Evolutionary conservation across 2,888 invertebrate genomes (phyloP), one percentile per base, ranked within the genome.

Genomic region (Polydrusus tereticollis): DNA sequence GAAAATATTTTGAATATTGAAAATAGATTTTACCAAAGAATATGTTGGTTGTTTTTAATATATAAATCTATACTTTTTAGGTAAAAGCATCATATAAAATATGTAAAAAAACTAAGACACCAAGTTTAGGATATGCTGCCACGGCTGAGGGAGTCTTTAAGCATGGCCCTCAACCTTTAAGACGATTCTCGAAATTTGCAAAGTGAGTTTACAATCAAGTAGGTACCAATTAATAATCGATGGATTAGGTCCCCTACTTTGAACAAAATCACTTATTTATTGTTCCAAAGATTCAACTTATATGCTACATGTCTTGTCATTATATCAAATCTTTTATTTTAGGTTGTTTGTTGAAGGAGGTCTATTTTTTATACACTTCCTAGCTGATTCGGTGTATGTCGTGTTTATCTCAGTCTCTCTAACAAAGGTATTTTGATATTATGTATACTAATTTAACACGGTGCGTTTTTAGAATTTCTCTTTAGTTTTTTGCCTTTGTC

Each of bases 81-180:
- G 94, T 94, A 1, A 88, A 88, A 84, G 93, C 93, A 69, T 92
- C 94, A 1, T 93, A 94, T 83, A 88, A 90, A 80, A 89, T 94
- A 68, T 93, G 94, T 80, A 88, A 88, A 52, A 89, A 91, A 73
- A 89, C 90, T 0, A 91, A 90, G 82, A 89, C 89, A 36, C 92
- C 94, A 0, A 89, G 90, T 16, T 87, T 97, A 85, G 94, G 93
- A 57, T 96, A 95, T 83, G 92, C 95, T 0, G 92, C 94, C 82
- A 96, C 96, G 0, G 94, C 94, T 12, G 94, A 93, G 75, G 90
- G 91, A 14, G 93, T 94, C 6, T 94, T 97, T 82, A 89, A 91
- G 80, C 90, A 89, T 77, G 96, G 96, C 16, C 95, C 96, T 0
- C 86, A 87, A 76, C 82, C 78, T 64, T 77, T 94, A 41, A 87